A percentile compares a stretch with the other conserved stretches of the same genome.
Evolutionary conservation across 2,113 vertebrate species (phyloP).

Genomic region (Megaceryle maxima): DNA sequence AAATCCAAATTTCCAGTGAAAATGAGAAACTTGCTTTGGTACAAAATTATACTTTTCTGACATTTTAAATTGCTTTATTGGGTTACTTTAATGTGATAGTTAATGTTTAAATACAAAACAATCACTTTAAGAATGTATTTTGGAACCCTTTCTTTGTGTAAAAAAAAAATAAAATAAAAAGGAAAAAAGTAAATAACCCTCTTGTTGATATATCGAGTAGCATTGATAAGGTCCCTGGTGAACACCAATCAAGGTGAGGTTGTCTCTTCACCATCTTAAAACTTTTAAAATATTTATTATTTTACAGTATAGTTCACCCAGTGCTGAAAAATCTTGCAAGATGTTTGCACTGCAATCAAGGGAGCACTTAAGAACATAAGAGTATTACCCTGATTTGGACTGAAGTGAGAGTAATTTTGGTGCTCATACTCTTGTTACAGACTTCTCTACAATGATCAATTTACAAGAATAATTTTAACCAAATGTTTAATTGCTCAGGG

Average conservation of each 20-base stretch:
- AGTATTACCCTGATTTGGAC: not conserved
- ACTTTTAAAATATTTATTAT: constrained; percentile 11
- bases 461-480: constrained; percentile 64
- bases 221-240: not conserved
- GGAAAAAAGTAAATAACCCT: not conserved
- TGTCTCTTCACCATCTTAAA: not conserved
- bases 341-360: not conserved
- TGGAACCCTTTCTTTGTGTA: not conserved
- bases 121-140: constrained; percentile 52
- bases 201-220: not conserved
- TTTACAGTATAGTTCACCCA: not conserved
- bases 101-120: constrained; percentile 60
- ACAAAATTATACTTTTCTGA: constrained; percentile 58
- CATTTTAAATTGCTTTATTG: constrained; percentile 56
- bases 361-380: not conserved
- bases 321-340: not conserved
- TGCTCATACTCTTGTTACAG: not conserved
- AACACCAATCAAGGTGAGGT: constrained; percentile 31
- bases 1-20: constrained; percentile 66
- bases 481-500: constrained; percentile 76
- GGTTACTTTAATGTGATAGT: constrained; percentile 46
- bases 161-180: not conserved
- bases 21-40: constrained; percentile 72
- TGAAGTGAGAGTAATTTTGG: not conserved
- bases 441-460: constrained; percentile 8